A percentile compares a stretch with the other conserved stretches of the same genome.
Conservation (phyloP, 2,888 invertebrate genomes). For the Callosobruchus maculatus region DNA sequence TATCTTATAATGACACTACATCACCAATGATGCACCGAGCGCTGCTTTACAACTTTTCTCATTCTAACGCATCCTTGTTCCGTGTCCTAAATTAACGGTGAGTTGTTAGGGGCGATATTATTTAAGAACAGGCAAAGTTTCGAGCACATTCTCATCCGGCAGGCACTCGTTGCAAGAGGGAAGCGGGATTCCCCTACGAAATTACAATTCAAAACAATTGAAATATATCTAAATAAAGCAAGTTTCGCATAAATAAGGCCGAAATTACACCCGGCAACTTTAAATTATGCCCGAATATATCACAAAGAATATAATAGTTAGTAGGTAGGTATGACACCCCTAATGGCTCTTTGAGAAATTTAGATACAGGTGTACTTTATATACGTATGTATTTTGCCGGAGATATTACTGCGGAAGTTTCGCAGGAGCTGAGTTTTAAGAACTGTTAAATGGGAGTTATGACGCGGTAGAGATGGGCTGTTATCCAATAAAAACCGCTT, state of each 20-base stretch:
- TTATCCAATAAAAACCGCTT: too few relatives aligned
- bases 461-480: too few relatives aligned
- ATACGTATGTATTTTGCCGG: constrained; percentile 24
- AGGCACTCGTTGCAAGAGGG: neutral
- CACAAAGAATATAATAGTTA: constrained; percentile 28
- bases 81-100: neutral
- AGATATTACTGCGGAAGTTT: constrained; percentile 17
- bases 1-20: neutral
- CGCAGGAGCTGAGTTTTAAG: neutral
- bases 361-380: constrained; percentile 23
- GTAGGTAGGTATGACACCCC: constrained; percentile 25
- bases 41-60: neutral
- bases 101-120: neutral
- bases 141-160: neutral
- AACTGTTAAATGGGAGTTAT: neutral
- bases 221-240: constrained; percentile 24
- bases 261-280: constrained; percentile 7
- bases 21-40: neutral
- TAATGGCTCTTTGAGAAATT: constrained; percentile 29
- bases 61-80: neutral
- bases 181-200: neutral
- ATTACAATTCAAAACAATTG: constrained; percentile 16
- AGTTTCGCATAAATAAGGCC: constrained; percentile 22
- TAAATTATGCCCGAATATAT: constrained; percentile 27
- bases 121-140: constrained; percentile 1